Base-by-base conservation (phyloP, 53 echinoderm and acorn worm genomes). In the Stichopus horrens region DNA sequence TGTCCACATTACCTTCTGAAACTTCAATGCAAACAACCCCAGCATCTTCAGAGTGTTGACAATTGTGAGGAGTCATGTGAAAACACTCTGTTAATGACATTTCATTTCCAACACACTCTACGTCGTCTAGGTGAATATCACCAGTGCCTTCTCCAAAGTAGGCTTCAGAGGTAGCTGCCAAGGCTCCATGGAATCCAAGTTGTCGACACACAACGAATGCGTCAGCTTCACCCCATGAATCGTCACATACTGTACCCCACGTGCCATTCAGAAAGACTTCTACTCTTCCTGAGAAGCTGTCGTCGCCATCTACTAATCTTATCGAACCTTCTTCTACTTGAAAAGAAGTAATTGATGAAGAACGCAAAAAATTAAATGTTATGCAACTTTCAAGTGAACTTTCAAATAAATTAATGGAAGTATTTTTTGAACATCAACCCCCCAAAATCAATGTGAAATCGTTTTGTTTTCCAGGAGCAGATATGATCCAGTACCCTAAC, bases 181-280 rank as follows among this genome's bases (percentile, higher is more conserved):
- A 71, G 7, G 71, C 71, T 18, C 71, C 71, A 71, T 16, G 6
- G 71, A 16, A 71, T 7, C 71, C 71, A 71, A 71, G 71, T 20
- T 71, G n/a, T n/a, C 71, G 19, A 20, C 71, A 71, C 18, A 71
- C 71, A 0, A 71, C 71, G n/a, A 71, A 0, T 71, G 71, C 71
- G 19, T 71, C 71, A 20, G 19, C 6, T 6, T n/a, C 19, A 71
- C 19, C 71, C 71, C 71, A 71, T 18, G 0, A 7, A 4, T 71
- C 71, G 71, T 71, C 71, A 71, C 71, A 71, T 20, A 71, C 71
- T 71, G 71, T 71, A 71, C 71, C 71, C 71, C 71, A 68, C 68
- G 19, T 68, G 16, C 18, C 68, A 19, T 68, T 18, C 14, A 68
- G 13, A 5, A 68, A 68, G 1, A 68, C 68, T 68, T 68, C 68